Evolutionary conservation across 2,888 invertebrate genomes (phyloP).

Genomic region (Blastobasis adustella): DNA sequence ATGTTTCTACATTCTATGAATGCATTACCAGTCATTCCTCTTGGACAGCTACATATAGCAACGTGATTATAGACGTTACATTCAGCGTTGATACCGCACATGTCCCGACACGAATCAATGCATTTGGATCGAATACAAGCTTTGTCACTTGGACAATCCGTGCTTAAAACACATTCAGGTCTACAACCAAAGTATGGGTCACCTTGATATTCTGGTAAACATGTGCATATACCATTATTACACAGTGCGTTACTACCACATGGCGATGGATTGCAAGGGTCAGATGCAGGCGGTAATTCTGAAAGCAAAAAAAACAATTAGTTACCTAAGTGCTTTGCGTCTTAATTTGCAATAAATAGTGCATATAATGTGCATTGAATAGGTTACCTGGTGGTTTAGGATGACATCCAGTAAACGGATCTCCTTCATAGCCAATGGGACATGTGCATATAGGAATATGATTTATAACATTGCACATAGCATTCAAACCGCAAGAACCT

Average conservation of each 20-base stretch:
- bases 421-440: conserved; percentile 78
- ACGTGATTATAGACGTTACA: conserved; percentile 86
- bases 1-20: conserved; percentile 77
- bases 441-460: conserved; percentile 85
- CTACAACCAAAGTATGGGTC: conserved; percentile 86
- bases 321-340: background rate
- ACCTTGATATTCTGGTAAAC: conserved; percentile 84
- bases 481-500: conserved; percentile 83
- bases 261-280: conserved; percentile 84
- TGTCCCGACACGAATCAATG: conserved; percentile 88
- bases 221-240: conserved; percentile 82
- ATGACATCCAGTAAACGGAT: conserved; percentile 82
- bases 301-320: conserved; percentile 19
- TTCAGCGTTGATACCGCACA: conserved; percentile 84
- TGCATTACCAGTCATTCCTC: conserved; percentile 81
- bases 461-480: conserved; percentile 83
- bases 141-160: conserved; percentile 84
- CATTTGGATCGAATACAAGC: conserved; percentile 89
- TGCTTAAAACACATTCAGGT: conserved; percentile 87
- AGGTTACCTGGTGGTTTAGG: conserved; percentile 62
- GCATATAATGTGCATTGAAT: conserved; percentile 1
- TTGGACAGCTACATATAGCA: conserved; percentile 77
- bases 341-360: background rate
- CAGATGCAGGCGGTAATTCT: conserved; percentile 53
- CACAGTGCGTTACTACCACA: conserved; percentile 87